These are phyloP conservation scores for Balaeniceps rex DNA, from an alignment of 2,113 vertebrate species.

Conservation along the genomic window DNA sequence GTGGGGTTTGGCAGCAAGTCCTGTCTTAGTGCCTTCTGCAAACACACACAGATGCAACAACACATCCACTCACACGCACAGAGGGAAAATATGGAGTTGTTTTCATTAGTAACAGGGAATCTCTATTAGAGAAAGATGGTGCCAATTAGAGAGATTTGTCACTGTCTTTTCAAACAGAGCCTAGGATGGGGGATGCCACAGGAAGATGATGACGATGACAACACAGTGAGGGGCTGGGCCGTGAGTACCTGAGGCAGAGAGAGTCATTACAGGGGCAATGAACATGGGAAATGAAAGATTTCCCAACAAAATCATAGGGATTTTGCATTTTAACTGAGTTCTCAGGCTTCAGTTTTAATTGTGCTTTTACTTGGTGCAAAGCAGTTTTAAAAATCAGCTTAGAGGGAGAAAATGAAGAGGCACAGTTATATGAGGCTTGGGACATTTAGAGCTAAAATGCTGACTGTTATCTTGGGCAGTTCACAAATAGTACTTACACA, in stretches of 20 bases:
- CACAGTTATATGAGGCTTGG: neutral
- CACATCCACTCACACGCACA: neutral
- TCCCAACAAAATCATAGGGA: neutral
- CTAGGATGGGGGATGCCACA: neutral
- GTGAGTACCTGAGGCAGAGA: neutral
- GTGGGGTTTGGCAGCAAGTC: neutral
- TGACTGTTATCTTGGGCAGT: neutral
- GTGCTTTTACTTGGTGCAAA: neutral
- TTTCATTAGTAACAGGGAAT: neutral
- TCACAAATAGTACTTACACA: constrained; percentile 20
- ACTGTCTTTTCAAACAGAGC: neutral
- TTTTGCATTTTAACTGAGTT: neutral
- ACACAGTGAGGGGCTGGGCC: neutral
- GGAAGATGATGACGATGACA: neutral
- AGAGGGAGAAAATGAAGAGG: neutral
- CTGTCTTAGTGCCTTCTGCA: neutral
- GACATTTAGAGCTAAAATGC: neutral
- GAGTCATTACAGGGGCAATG: neutral
- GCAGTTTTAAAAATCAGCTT: neutral
- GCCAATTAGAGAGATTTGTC: neutral
- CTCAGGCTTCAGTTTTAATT: neutral
- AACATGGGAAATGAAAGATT: neutral
- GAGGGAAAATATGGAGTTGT: neutral
- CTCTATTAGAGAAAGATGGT: neutral
- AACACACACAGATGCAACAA: neutral